Base-by-base conservation (phyloP, 2,797 vertebrate genomes). In the Nyctalus aviator region DNA sequence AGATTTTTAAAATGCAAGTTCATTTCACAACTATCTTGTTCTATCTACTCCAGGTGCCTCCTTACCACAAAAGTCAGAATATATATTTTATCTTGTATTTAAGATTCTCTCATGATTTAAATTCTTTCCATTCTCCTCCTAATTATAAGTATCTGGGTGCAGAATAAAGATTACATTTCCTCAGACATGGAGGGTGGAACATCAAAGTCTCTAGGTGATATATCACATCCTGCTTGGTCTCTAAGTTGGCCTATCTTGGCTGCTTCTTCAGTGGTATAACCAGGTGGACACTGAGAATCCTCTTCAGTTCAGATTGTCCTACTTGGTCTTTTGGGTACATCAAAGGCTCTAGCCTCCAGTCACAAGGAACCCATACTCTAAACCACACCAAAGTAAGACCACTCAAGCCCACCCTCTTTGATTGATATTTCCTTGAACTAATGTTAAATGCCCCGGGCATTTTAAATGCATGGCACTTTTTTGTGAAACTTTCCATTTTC, bases 401-500 rank as follows among this genome's bases (percentile, higher is more conserved):
- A n/a, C n/a, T 82, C 17, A 57, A 64, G 37, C 7, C 3, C 8
- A 73, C 6, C 4, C 11, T 57, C 10, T 84, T 25, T 66, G 57
- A 73, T 30, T 66, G 41, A 73, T 32, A 84, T 1, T 10, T 21
- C 44, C 6, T 59, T 79, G n/a, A 73, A 83, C 23, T 83, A 64
- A 0, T 78, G 72, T 68, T 48, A 75, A 85, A 89, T 71, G 21
- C 8, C 48, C 13, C n/a, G 77, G 12, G 4, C 20, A 57, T 77
- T 77, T 93, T 69, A 92, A 17, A 78, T 41, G 18, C 10, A 17
- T 77, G 72, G 25, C 8, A 46, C 21, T 18, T 50, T 15, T 62
- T 59, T 30, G 18, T 37, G 35, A 84, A 86, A 76, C 15, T 94
- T 91, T 75, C 32, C 23, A 86, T 88, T 88, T 81, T 93, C 37